phyloP scores from a whole-genome alignment of 2,888 invertebrate genomes.

The Nesidiocoris tenuis region DNA sequence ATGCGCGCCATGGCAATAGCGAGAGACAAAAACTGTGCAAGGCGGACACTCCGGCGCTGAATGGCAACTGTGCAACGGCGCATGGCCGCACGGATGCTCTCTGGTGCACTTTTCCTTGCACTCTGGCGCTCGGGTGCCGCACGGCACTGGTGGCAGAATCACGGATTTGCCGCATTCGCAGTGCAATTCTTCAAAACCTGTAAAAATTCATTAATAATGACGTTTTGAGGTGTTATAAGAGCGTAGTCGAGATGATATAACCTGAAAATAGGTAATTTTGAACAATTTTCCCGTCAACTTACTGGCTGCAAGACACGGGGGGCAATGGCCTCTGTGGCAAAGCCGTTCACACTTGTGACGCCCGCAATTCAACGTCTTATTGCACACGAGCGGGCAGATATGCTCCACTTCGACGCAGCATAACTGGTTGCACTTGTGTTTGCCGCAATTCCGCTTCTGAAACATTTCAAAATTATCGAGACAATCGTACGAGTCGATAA shows the following conservation, averaged over 20 bases:
- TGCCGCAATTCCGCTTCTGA: conserved; percentile 76
- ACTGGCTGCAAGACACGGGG: conserved; percentile 61
- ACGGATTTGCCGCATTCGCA: conserved; percentile 89
- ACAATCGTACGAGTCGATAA: too few species aligned
- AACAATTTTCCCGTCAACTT: conserved; percentile 3
- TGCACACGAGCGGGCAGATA: conserved; percentile 79
- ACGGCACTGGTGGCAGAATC: conserved; percentile 86
- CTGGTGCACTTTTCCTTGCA: conserved; percentile 78
- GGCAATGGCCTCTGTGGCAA: conserved; percentile 85
- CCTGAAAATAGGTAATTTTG: too few species aligned
- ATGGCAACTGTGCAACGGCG: conserved; percentile 84
- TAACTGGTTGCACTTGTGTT: conserved; percentile 83
- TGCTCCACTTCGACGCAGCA: conserved; percentile 90
- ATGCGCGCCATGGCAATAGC: conserved; percentile 78
- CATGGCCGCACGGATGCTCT: conserved; percentile 75
- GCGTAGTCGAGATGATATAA: too few species aligned
- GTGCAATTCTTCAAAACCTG: conserved; percentile 79
- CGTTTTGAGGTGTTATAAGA: too few species aligned
- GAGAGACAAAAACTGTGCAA: conserved; percentile 81
- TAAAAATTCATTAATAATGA: conserved; percentile 6
- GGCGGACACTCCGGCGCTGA: conserved; percentile 72
- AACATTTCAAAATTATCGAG: too few species aligned
- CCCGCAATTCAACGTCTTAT: conserved; percentile 79
- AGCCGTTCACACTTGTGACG: conserved; percentile 83
- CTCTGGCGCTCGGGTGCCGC: conserved; percentile 82